phyloP scores from a whole-genome alignment of 2,797 vertebrate genomes.

The Emys orbicularis region DNA sequence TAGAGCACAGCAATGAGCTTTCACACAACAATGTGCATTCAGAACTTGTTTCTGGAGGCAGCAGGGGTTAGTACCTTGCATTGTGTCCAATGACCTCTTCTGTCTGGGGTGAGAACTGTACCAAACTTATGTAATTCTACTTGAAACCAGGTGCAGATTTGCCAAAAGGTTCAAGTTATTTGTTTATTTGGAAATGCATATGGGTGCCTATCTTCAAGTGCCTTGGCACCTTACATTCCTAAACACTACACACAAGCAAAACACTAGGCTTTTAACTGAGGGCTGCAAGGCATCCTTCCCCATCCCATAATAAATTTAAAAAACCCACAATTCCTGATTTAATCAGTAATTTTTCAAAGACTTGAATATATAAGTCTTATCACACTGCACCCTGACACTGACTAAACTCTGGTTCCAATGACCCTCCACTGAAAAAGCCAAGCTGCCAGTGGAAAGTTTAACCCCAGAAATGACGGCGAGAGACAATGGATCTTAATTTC shows the following conservation, averaged over 20 bases:
- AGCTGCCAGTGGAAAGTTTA: background rate
- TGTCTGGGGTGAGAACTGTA: rapidly evolving
- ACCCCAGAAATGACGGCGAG: background rate
- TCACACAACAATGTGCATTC: background rate
- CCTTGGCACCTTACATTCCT: background rate
- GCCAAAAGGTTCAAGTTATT: background rate
- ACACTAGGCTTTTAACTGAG: background rate
- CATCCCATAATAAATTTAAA: background rate
- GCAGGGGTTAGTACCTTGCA: background rate
- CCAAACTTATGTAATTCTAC: background rate
- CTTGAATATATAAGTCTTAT: background rate
- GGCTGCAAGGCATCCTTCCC: background rate
- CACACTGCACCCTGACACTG: background rate
- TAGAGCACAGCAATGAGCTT: background rate
- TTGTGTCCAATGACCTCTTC: background rate
- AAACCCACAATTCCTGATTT: background rate
- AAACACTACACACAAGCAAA: background rate
- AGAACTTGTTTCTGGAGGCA: background rate
- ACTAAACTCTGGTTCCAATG: background rate
- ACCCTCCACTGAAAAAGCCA: background rate
- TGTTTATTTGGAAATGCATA: background rate
- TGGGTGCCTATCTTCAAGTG: background rate
- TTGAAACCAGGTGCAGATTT: background rate
- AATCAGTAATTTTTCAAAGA: background rate
- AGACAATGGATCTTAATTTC: background rate